A percentile compares a stretch with the other conserved stretches of the same genome.
phyloP scores from a whole-genome alignment of 2,113 vertebrate species.

The Petrocephalus microphthalmus region DNA sequence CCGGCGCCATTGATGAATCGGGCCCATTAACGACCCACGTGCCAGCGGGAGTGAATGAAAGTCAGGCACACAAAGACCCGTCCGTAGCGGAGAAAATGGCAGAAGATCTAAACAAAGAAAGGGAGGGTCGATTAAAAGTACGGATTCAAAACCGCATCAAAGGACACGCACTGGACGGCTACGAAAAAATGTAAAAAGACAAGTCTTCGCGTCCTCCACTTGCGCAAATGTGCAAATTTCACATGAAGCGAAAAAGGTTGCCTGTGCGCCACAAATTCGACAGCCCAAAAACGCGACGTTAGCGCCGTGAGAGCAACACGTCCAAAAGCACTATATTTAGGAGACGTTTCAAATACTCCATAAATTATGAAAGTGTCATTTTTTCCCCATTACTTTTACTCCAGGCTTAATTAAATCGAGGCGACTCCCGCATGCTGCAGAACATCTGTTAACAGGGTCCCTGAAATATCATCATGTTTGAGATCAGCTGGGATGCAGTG shows the following conservation, averaged over 20 bases:
- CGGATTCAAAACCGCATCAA: background rate
- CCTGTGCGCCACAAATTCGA: background rate
- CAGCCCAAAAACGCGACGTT: background rate
- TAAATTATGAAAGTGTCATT: background rate
- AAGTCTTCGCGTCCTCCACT: background rate
- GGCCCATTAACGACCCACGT: slow-evolving; percentile 45
- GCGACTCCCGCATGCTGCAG: background rate
- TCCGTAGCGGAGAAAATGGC: slow-evolving; percentile 10
- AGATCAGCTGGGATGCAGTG: background rate
- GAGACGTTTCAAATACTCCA: background rate
- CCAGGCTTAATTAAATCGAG: background rate
- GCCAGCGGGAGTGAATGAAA: slow-evolving; percentile 36
- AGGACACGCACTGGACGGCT: background rate
- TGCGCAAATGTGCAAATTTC: background rate
- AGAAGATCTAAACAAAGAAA: background rate
- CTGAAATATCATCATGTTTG: background rate
- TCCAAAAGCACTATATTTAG: background rate
- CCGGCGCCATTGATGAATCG: slow-evolving; percentile 46
- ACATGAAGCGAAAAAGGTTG: background rate
- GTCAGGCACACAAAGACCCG: slow-evolving; percentile 22
- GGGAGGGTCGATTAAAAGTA: background rate
- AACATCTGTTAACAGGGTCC: background rate
- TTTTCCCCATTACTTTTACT: background rate
- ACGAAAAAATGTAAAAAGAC: no score
- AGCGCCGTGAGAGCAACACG: background rate